Evolutionary conservation across 2,797 vertebrate species (phyloP).

Genomic region (Spondyliosoma cantharus): DNA sequence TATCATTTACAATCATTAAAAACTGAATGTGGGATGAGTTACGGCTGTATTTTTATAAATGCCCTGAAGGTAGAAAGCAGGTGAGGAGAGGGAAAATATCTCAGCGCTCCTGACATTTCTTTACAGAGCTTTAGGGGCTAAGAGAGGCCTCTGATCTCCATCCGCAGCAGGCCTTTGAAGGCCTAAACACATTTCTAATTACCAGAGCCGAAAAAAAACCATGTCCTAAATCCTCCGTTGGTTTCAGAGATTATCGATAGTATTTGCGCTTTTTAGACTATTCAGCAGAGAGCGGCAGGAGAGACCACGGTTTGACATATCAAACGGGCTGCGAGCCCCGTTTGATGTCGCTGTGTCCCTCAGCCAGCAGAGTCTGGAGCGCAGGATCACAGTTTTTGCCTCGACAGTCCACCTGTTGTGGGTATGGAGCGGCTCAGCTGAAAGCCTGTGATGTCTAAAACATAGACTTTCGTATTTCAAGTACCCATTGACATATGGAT

Average conservation of each 20-base stretch:
- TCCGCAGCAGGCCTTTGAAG: conserved; percentile 65
- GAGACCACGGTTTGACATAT: conserved; percentile 41
- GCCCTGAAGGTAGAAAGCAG: conserved; percentile 50
- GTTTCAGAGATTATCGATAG: conserved; percentile 59
- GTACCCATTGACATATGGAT: not conserved
- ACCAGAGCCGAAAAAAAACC: conserved; percentile 43
- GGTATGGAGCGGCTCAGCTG: not conserved
- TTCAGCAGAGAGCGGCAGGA: conserved; percentile 39
- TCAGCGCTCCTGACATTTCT: conserved; percentile 56
- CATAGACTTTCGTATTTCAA: no score
- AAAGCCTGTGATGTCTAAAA: not conserved
- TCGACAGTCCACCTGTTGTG: conserved; percentile 23
- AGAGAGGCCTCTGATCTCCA: conserved; percentile 66
- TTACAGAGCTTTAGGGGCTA: conserved; percentile 55
- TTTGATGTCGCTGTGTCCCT: conserved; percentile 55
- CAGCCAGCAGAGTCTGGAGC: conserved; percentile 8
- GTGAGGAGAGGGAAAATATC: conserved; percentile 38
- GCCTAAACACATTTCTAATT: conserved; percentile 69
- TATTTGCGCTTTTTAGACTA: conserved; percentile 53
- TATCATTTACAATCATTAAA: conserved; percentile 69
- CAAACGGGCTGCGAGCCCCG: conserved; percentile 49
- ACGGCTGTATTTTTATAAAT: conserved; percentile 58
- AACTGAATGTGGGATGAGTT: conserved; percentile 63
- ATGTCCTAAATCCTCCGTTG: conserved; percentile 65
- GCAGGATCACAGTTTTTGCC: conserved; percentile 11